Conservation (phyloP, 2,113 vertebrate species). For the Merops nubicus region DNA sequence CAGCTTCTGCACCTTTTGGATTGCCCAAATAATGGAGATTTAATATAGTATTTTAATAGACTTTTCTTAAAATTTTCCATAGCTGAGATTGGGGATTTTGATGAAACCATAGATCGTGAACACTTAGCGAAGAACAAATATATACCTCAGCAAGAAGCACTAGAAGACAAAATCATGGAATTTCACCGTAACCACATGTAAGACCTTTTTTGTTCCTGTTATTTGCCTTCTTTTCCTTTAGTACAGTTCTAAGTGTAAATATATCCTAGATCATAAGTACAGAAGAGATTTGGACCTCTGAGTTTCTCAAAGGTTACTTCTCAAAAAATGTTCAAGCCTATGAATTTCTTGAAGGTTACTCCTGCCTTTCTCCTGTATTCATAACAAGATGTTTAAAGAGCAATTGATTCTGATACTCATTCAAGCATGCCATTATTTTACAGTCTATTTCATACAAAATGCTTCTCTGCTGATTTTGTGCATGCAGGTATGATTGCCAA, state of each 20-base stretch:
- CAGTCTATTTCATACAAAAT: slow-evolving; percentile 45
- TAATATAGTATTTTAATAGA: background rate
- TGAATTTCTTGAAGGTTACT: slow-evolving; percentile 13
- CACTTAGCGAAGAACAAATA: slow-evolving; percentile 96
- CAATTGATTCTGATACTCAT: slow-evolving; percentile 8
- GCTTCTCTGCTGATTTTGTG: slow-evolving; percentile 36
- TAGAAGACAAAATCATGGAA: slow-evolving; percentile 96
- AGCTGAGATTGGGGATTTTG: slow-evolving; percentile 99
- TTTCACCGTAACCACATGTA: slow-evolving; percentile 92
- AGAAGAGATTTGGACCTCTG: background rate
- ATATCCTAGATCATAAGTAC: background rate
- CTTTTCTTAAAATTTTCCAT: slow-evolving; percentile 18
- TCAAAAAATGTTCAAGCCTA: background rate
- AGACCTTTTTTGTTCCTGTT: slow-evolving; percentile 44
- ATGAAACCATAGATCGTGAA: slow-evolving; percentile 90
- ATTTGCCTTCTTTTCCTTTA: background rate
- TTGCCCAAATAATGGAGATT: background rate
- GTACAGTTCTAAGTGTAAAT: background rate
- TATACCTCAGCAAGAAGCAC: slow-evolving; percentile 92
- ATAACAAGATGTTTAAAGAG: background rate
- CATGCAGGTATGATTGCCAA: slow-evolving; percentile 47
- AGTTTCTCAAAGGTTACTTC: background rate
- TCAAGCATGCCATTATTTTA: slow-evolving; percentile 54
- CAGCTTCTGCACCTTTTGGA: background rate
- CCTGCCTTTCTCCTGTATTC: background rate